Evolutionary conservation across 2,113 vertebrate genomes (phyloP), one percentile per base, ranked within the genome.

Genomic region (Aegithalos caudatus): DNA sequence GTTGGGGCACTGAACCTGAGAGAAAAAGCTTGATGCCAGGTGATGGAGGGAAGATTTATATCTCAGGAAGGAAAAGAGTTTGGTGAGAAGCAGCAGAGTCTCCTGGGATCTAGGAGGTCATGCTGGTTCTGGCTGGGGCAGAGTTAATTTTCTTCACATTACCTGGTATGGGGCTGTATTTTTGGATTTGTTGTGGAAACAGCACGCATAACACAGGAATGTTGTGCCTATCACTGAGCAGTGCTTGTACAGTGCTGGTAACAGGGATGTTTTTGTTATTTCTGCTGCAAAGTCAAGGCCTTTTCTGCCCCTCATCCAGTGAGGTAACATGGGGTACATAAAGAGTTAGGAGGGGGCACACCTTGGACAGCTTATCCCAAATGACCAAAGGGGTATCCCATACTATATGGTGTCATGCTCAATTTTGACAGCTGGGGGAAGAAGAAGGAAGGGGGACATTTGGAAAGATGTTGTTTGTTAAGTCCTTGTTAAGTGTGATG

Each of bases 401-500:
- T 9, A 7, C 4, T 11, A 0, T 12, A 15, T 22, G 14, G 18
- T 1, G 2, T 37, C 16, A 5, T 27, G 7, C 3, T 66, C 20
- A 53, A 0, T 4, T 38, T 40, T 16, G 22, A 61, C 42, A 73
- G 4, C 0, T 45, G 23, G 4, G 3, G 11, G 9, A 48, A 71
- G 12, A 70, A 71, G 12, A 35, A 70, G 4, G n/a, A 70, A 40
- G 25, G 1, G 0, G 5, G 3, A 14, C 1, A 1, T 50, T 62
- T 11, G 6, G 17, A 44, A 22, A 42, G 5, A 20, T 9, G 12
- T 6, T 0, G 0, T 65, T 73, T 61, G 24, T 60, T 37, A 24
- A 82, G 20, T 35, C 6, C 56, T 10, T 1, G 0, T 54, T 24
- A n/a, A 0, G 0, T 0, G 0, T 50, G 4, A 62, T 27, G 29